Evolutionary conservation across 2,888 invertebrate genomes (phyloP).

Genomic region (Bhutanitis thaidina): DNA sequence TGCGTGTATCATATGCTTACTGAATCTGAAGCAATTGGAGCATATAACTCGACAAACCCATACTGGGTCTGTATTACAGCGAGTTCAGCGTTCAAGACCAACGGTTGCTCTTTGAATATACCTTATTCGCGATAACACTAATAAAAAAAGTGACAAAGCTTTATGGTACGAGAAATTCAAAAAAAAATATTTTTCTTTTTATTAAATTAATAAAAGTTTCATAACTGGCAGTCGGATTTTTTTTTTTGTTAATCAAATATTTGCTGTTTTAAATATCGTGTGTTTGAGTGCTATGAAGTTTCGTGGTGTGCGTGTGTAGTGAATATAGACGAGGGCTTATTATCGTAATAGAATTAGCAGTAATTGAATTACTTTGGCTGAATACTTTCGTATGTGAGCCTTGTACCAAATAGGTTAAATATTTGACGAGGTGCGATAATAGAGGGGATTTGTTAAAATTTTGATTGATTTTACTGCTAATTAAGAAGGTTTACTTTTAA

Average conservation of each 20-base stretch:
- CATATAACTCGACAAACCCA: slow-evolving; percentile 53
- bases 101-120: slow-evolving; percentile 52
- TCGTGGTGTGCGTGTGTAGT: slow-evolving; percentile 34
- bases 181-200: no score
- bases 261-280: not conserved
- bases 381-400: slow-evolving; percentile 20
- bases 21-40: slow-evolving; percentile 74
- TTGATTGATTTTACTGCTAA: not conserved
- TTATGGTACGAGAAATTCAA: slow-evolving; percentile 24
- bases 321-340: slow-evolving; percentile 47
- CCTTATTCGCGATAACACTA: slow-evolving; percentile 22
- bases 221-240: not conserved
- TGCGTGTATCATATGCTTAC: slow-evolving; percentile 72
- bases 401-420: slow-evolving; percentile 18
- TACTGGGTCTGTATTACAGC: slow-evolving; percentile 53
- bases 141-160: slow-evolving; percentile 22
- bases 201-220: not conserved
- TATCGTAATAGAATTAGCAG: slow-evolving; percentile 67
- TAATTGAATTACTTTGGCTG: slow-evolving; percentile 69
- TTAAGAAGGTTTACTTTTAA: not conserved
- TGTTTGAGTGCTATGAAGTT: slow-evolving; percentile 10
- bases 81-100: slow-evolving; percentile 56
- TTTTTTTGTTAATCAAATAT: slow-evolving; percentile 8
- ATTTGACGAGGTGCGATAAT: slow-evolving; percentile 13
- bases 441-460: slow-evolving; percentile 15